These are phyloP conservation scores for Rhingia rostrata DNA, from an alignment of 2,888 invertebrate genomes.

Conservation along the genomic window DNA sequence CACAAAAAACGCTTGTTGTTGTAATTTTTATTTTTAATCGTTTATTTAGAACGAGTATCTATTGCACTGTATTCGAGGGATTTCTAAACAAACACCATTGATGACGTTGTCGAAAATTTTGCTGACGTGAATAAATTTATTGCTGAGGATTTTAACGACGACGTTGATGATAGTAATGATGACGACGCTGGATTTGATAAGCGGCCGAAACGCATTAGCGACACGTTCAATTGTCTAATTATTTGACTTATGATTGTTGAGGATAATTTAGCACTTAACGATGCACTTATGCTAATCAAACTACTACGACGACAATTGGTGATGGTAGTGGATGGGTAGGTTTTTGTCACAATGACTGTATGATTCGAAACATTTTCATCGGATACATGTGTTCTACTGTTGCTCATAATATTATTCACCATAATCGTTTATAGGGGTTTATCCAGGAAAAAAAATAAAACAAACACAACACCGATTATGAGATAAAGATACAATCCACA, in stretches of 20 bases:
- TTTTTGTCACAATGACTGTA: slow-evolving; percentile 65
- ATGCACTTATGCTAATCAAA: slow-evolving; percentile 22
- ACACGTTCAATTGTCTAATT: slow-evolving; percentile 60
- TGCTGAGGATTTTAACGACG: slow-evolving; percentile 11
- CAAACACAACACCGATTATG: background rate
- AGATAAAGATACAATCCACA: background rate
- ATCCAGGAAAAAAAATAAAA: background rate
- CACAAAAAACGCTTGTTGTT: background rate
- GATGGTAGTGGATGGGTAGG: slow-evolving; percentile 17
- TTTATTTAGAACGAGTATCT: slow-evolving; percentile 5
- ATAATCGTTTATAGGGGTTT: slow-evolving; percentile 46
- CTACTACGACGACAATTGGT: slow-evolving; percentile 18
- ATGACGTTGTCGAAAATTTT: slow-evolving; percentile 27
- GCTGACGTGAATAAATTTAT: slow-evolving; percentile 1
- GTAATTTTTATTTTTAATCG: slow-evolving; percentile 6
- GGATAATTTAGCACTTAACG: slow-evolving; percentile 53
- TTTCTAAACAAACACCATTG: slow-evolving; percentile 26
- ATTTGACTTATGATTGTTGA: slow-evolving; percentile 58
- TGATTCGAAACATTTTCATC: slow-evolving; percentile 65
- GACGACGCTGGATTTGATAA: slow-evolving; percentile 16
- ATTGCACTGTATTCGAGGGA: slow-evolving; percentile 21
- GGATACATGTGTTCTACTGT: slow-evolving; percentile 34
- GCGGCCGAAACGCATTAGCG: slow-evolving; percentile 44
- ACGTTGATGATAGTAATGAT: slow-evolving; percentile 2
- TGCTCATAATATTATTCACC: slow-evolving; percentile 69